Evolutionary conservation across 2,888 invertebrate species (phyloP), one percentile per base, ranked within the genome.

Genomic region (Drosophila demipolita): DNA sequence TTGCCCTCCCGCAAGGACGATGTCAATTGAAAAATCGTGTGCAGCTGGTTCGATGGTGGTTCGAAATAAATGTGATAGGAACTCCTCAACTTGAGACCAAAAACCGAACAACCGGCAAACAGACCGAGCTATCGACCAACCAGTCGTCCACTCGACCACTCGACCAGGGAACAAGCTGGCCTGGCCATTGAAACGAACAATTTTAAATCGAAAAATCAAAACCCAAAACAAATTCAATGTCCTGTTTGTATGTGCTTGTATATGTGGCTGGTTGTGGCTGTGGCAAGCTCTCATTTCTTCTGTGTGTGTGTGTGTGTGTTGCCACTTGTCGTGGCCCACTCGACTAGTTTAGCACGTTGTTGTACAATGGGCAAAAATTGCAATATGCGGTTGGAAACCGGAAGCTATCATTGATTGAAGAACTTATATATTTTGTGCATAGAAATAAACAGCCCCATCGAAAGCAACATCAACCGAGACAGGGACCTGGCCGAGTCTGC

Each of bases 161-260:
- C 1, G 73, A 59, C 66, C 48, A 38, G 50, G 23, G 8, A 53
- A 57, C 15, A 59, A 53, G 45, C 54, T 49, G 66, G 26, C 36
- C 61, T 60, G 75, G 55, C 84, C 74, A 84, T 87, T 84, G 84
- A 84, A 75, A 84, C 87, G 87, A 75, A 83, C 85, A 83, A 85
- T 87, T 87, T 87, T 73, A 81, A 85, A 85, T 87, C 83, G 85
- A 85, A 85, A 85, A 85, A 86, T 86, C 85, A 85, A 87, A 85
- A 87, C 81, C 81, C 76, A 87, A 85, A 85, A 87, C 85, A 87
- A 87, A 85, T 87, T 85, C 85, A 85, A 87, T 85, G 85, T 85
- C 85, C 87, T 85, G 85, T 85, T 82, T 80, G 83, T 69, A 76
- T 67, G 54, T 58, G 66, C 32, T 55, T 71, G 55, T 64, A 38